Evolutionary conservation across 2,797 vertebrate genomes (phyloP).

Genomic region (Acropternis orthonyx): DNA sequence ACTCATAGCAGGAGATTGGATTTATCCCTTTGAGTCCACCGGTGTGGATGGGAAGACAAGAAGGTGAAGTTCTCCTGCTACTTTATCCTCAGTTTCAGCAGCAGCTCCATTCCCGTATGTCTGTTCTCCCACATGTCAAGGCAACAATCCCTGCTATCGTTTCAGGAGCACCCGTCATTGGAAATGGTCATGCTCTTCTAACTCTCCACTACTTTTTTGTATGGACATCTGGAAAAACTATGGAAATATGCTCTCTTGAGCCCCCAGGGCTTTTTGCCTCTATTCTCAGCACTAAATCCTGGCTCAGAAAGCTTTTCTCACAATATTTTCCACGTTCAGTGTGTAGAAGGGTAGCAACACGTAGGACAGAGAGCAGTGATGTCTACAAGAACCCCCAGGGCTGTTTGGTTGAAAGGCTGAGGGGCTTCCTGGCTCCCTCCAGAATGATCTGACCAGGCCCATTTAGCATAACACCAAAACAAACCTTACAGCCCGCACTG

Average conservation of each 20-base stretch:
- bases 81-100: accelerated
- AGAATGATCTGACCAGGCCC: neutral
- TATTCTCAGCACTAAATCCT: constrained; percentile 28
- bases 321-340: neutral
- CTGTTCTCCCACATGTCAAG: neutral
- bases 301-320: neutral
- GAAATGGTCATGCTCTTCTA: neutral
- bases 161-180: neutral
- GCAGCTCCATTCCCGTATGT: neutral
- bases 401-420: neutral
- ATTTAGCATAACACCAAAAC: neutral
- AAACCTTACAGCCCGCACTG: neutral
- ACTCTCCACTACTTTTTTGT: neutral
- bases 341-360: neutral
- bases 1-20: neutral
- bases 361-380: neutral
- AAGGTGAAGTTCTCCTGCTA: neutral
- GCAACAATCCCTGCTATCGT: accelerated
- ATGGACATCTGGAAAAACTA: constrained; percentile 20
- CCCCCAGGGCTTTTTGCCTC: constrained; percentile 38
- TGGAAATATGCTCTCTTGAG: neutral
- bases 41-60: neutral
- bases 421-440: neutral
- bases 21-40: neutral
- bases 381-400: neutral